Base-by-base conservation (phyloP, 2,113 vertebrate species). In the Thomomys bottae region DNA sequence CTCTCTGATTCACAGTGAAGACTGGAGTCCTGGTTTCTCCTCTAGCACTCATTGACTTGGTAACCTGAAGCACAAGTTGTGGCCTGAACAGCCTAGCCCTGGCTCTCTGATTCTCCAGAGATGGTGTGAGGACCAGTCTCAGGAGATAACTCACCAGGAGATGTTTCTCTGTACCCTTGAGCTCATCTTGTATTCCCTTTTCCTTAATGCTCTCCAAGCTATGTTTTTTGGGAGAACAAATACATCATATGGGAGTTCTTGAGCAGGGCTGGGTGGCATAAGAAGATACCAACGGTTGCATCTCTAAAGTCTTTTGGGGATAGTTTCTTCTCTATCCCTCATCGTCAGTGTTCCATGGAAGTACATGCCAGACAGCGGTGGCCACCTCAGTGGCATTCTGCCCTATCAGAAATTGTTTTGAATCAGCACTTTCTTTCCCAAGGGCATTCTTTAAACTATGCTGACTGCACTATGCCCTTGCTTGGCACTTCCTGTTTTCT, bases 141-240 rank as follows among this genome's bases (percentile, higher is more conserved):
- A 23, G 21, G 49, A 17, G 21, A 32, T 45, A 0, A 6, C 49
- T 36, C 32, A 4, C 49, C 17, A 10, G 0, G 1, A 18, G 3
- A 42, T 36, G 54, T 9, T 5, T 38, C 71, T 40, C 24, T 30
- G 20, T 9, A 49, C 30, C 26, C 24, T 38, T 17, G 26, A 24
- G 5, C 7, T 59, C 6, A 6, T 17, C 36, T 24, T n/a, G 64
- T 26, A 24, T 42, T 28, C 32, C 34, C 21, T 30, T 57, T 32
- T 30, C 23, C 68, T 15, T 49, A 24, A 14, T 63, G 45, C 49
- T 36, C 21, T 64, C 40, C 18, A n/a, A 73, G 54, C 36, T 34
- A 42, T 15, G 34, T 79, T 91, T 42, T 26, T 2, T 8, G 63
- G 45, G 40, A 89, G 34, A 79, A 23, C 17, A 64, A 34, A 8